Evolutionary conservation across 1,140 invertebrate genomes (phyloP).

Genomic region (Dendrolimus kikuchii): DNA sequence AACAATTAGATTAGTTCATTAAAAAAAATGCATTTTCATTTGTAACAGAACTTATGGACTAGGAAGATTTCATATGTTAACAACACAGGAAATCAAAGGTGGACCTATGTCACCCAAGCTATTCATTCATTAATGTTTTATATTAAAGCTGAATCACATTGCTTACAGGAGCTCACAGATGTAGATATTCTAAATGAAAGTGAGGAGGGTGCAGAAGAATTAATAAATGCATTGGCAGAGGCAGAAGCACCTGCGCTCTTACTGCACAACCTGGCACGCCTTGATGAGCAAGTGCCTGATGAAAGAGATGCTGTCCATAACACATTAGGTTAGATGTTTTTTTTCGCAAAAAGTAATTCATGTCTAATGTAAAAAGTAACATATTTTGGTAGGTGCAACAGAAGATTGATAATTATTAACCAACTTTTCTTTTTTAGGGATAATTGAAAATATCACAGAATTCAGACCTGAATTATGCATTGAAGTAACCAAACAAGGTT

Average conservation of each 20-base stretch:
- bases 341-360: neutral
- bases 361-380: neutral
- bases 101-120: too few relatives aligned
- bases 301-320: constrained; percentile 98
- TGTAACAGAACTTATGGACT: too few relatives aligned
- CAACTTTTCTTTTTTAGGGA: constrained; percentile 69
- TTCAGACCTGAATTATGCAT: constrained; percentile 87
- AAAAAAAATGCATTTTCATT: too few relatives aligned
- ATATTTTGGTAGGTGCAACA: constrained; percentile 2
- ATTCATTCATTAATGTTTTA: neutral
- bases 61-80: too few relatives aligned
- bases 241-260: constrained; percentile 93
- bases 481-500: constrained; percentile 90
- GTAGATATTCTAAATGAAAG: constrained; percentile 96
- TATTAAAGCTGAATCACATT: neutral
- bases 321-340: constrained; percentile 79
- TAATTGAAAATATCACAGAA: constrained; percentile 95
- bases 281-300: constrained; percentile 96
- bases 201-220: constrained; percentile 83
- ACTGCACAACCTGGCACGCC: constrained; percentile 92
- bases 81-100: too few relatives aligned
- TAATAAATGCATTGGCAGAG: constrained; percentile 86
- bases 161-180: constrained; percentile 93
- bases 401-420: constrained; percentile 1
- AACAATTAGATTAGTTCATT: too few relatives aligned